Evolutionary conservation across 2,113 vertebrate species (phyloP).

Genomic region (Anhinga rufa): DNA sequence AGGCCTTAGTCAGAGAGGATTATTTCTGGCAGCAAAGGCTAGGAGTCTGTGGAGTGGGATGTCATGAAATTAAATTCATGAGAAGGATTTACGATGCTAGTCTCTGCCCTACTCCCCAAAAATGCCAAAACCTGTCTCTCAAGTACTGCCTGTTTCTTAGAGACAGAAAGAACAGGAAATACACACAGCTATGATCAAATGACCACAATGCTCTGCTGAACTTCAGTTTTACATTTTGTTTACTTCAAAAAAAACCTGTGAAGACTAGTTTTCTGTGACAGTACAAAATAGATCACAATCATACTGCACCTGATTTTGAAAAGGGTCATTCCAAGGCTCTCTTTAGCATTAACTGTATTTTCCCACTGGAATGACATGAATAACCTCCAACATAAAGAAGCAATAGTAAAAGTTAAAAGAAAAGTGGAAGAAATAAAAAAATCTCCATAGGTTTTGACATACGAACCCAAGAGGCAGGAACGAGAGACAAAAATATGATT

Average conservation of each 20-base stretch:
- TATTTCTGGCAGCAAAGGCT: constrained; percentile 52
- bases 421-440: background rate
- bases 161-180: constrained; percentile 13
- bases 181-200: background rate
- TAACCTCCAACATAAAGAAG: background rate
- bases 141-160: constrained; percentile 37
- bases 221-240: background rate
- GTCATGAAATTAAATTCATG: constrained; percentile 24
- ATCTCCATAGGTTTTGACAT: background rate
- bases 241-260: background rate
- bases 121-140: constrained; percentile 47
- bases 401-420: background rate
- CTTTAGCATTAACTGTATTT: background rate
- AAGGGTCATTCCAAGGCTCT: background rate
- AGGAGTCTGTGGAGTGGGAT: constrained; percentile 28
- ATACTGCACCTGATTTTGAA: background rate
- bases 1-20: constrained; percentile 55
- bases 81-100: constrained; percentile 5
- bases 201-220: background rate
- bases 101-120: constrained; percentile 10
- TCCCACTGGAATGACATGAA: background rate
- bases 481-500: background rate
- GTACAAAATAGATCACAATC: background rate
- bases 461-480: background rate
- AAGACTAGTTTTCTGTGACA: background rate